Percentiles rank a stretch among this genome's conserved stretches.
These are phyloP conservation scores for Eulemur macaco DNA, from an alignment of 2,113 vertebrate genomes.

Conservation along the genomic window DNA sequence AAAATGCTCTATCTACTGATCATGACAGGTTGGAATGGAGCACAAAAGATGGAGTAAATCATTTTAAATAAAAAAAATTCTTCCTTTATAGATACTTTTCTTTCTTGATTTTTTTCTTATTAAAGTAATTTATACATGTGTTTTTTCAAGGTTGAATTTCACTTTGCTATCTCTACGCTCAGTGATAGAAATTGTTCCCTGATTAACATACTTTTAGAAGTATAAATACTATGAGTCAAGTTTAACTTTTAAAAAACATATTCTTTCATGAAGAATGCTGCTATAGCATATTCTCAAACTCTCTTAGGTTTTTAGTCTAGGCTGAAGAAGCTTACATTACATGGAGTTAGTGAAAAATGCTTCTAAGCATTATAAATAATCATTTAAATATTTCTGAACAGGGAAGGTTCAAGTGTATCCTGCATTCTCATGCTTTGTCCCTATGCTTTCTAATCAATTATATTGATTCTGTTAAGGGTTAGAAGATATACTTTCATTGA, in stretches of 20 bases:
- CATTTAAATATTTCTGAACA: conserved; percentile 82
- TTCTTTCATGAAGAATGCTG: conserved; percentile 41
- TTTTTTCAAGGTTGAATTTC: conserved; percentile 25
- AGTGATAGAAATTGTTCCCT: neutral
- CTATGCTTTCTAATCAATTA: conserved; percentile 89
- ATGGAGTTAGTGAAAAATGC: conserved; percentile 56
- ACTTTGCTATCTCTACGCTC: neutral
- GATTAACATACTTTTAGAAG: neutral
- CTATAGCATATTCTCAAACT: neutral
- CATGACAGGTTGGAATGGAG: neutral
- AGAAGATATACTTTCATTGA: conserved; percentile 91
- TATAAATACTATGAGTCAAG: neutral
- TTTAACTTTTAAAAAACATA: conserved; percentile 54
- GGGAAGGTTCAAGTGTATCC: conserved; percentile 87
- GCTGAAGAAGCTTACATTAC: conserved; percentile 41
- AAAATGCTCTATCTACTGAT: neutral
- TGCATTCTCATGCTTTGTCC: conserved; percentile 86
- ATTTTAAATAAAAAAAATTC: neutral
- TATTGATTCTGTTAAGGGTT: conserved; percentile 93
- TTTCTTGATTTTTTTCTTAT: neutral
- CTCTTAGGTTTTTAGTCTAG: conserved; percentile 56
- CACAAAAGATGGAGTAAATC: neutral
- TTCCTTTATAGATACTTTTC: neutral
- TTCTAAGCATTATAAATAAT: conserved; percentile 46
- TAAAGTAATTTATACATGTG: neutral